These are phyloP conservation scores for Campoletis sonorensis DNA, from an alignment of 1,140 invertebrate genomes.

Conservation along the genomic window DNA sequence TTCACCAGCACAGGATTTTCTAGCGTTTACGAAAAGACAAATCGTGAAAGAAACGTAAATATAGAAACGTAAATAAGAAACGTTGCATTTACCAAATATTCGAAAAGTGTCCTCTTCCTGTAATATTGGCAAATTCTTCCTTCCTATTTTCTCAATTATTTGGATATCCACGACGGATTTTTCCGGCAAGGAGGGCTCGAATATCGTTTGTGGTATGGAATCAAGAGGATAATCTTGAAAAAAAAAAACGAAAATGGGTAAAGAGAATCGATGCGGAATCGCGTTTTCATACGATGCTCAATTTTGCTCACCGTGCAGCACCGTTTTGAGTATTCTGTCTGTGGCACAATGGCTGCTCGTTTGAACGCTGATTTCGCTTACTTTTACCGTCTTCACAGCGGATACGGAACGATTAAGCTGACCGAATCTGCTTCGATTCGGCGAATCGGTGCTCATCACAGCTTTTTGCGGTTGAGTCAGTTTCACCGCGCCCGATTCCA, in stretches of 20 bases:
- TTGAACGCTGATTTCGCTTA: slow-evolving; percentile 35
- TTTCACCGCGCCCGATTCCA: slow-evolving; percentile 64
- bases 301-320: background rate
- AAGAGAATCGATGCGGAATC: background rate
- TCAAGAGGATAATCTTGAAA: slow-evolving; percentile 65
- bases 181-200: slow-evolving; percentile 64
- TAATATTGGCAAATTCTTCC: slow-evolving; percentile 70
- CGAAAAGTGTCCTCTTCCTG: slow-evolving; percentile 69
- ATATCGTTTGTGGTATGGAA: slow-evolving; percentile 65
- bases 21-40: slow-evolving; percentile 49
- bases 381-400: background rate
- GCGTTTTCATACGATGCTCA: background rate
- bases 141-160: slow-evolving; percentile 69
- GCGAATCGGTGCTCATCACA: slow-evolving; percentile 21
- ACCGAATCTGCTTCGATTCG: slow-evolving; percentile 32
- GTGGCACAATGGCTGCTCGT: background rate
- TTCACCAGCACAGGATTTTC: slow-evolving; percentile 73
- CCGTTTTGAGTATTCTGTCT: slow-evolving; percentile 1
- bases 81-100: slow-evolving; percentile 67
- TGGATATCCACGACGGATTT: slow-evolving; percentile 70
- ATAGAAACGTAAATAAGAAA: background rate
- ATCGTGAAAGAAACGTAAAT: background rate
- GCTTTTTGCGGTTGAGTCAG: slow-evolving; percentile 61
- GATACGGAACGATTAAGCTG: background rate
- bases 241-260: slow-evolving; percentile 2